Evolutionary conservation across 2,797 vertebrate species (phyloP).

Genomic region (Echeneis naucrates): DNA sequence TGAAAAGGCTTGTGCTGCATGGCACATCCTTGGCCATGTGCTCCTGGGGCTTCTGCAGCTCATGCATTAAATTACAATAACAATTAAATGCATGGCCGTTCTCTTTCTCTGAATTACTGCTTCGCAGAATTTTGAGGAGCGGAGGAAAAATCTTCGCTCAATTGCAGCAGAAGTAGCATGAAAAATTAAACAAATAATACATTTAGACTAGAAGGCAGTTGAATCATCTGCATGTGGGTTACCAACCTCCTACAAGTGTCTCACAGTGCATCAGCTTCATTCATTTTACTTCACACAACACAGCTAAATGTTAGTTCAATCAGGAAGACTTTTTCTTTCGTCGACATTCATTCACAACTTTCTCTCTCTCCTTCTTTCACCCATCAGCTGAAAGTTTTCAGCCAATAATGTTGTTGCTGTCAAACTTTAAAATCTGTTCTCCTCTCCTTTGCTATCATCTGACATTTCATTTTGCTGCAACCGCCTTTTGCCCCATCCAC

Average conservation of each 20-base stretch:
- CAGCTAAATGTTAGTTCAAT: neutral
- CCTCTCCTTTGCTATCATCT: too few relatives aligned
- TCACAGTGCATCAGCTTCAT: slow-evolving; percentile 31
- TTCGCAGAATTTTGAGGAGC: slow-evolving; percentile 33
- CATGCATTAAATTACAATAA: slow-evolving; percentile 59
- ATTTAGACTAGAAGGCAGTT: slow-evolving; percentile 2
- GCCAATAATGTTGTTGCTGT: too few relatives aligned
- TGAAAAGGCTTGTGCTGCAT: slow-evolving; percentile 57
- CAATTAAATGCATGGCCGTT: slow-evolving; percentile 55
- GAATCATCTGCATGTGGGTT: slow-evolving; percentile 15
- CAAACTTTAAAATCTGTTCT: too few relatives aligned
- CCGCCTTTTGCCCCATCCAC: too few relatives aligned
- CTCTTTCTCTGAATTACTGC: slow-evolving; percentile 56
- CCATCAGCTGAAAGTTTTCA: too few relatives aligned
- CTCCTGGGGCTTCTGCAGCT: slow-evolving; percentile 52
- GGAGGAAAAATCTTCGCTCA: slow-evolving; percentile 31
- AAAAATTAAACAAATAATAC: slow-evolving; percentile 36
- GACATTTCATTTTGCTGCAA: too few relatives aligned
- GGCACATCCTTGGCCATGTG: slow-evolving; percentile 29
- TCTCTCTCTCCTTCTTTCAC: too few relatives aligned
- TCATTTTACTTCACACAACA: slow-evolving; percentile 40
- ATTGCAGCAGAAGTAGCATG: slow-evolving; percentile 19
- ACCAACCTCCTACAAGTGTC: slow-evolving; percentile 8
- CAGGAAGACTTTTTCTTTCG: too few relatives aligned
- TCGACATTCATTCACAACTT: too few relatives aligned